Percentiles rank a stretch among this genome's conserved stretches.
Evolutionary conservation across 2,888 invertebrate species (phyloP).

Genomic region (Sepiola atlantica): DNA sequence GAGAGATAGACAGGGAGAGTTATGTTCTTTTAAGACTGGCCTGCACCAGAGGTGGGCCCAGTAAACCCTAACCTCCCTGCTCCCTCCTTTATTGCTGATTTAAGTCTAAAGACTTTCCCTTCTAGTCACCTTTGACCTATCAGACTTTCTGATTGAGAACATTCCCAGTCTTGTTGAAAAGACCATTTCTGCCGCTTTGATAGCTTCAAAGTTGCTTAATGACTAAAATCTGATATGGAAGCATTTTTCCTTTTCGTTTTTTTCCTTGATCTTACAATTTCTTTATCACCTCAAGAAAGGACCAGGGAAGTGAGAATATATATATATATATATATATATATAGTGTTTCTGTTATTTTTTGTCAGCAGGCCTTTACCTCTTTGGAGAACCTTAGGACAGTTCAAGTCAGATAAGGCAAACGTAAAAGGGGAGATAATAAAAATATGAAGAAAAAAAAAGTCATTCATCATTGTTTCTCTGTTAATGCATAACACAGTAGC

Average conservation of each 20-base stretch:
- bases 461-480: neutral
- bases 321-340: neutral
- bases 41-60: neutral
- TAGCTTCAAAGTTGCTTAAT: neutral
- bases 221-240: constrained; percentile 32
- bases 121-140: constrained; percentile 1
- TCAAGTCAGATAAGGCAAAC: constrained; percentile 20
- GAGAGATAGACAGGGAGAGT: too few relatives aligned
- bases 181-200: neutral
- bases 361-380: neutral
- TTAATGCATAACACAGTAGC: neutral
- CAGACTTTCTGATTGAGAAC: constrained; percentile 18
- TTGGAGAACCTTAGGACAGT: neutral
- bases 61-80: neutral
- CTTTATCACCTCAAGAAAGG: neutral
- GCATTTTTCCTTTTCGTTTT: neutral
- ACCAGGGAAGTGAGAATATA: neutral
- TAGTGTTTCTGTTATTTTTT: neutral
- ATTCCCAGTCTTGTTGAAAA: constrained; percentile 9
- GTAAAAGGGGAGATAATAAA: constrained; percentile 32
- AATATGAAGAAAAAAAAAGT: constrained; percentile 1
- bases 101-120: constrained; percentile 32
- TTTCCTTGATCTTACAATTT: neutral
- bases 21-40: neutral
- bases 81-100: neutral